Percentiles rank a stretch among this genome's conserved stretches.
Evolutionary conservation across 2,113 vertebrate genomes (phyloP).

Genomic region (Grus americana): DNA sequence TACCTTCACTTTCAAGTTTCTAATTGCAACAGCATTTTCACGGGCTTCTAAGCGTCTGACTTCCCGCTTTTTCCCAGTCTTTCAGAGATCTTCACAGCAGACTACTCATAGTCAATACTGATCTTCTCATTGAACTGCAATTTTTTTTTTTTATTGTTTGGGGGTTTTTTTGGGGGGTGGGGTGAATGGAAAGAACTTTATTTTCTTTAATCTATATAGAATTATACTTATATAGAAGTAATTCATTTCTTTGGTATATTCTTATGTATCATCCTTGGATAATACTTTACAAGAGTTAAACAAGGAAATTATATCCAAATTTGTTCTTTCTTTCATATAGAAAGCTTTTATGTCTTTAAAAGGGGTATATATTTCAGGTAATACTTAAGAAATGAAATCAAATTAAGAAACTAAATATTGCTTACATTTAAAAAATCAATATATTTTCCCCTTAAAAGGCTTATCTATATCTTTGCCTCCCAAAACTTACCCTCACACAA

Average conservation of each 20-base stretch:
- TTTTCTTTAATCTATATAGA: not conserved
- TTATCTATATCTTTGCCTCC: not conserved
- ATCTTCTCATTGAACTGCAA: not conserved
- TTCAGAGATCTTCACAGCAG: not conserved
- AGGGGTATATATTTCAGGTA: not conserved
- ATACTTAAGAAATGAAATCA: too few species aligned
- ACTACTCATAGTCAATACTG: too few species aligned
- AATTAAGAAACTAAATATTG: not conserved
- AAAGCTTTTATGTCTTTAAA: not conserved
- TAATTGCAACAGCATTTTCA: not conserved
- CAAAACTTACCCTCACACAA: not conserved
- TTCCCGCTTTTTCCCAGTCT: not conserved
- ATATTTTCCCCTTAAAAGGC: not conserved
- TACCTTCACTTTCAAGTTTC: not conserved
- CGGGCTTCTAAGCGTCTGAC: not conserved
- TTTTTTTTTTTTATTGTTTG: not conserved
- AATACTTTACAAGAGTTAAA: not conserved
- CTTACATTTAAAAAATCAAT: not conserved
- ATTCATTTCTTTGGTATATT: not conserved
- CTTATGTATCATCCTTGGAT: not conserved
- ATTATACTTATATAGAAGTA: not conserved
- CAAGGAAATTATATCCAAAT: not conserved
- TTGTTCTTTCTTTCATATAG: not conserved
- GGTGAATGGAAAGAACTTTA: not conserved
- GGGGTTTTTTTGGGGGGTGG: fast-evolving